These are phyloP conservation scores for Acromyrmex charruanus DNA, from an alignment of 1,140 invertebrate genomes.

Conservation along the genomic window DNA sequence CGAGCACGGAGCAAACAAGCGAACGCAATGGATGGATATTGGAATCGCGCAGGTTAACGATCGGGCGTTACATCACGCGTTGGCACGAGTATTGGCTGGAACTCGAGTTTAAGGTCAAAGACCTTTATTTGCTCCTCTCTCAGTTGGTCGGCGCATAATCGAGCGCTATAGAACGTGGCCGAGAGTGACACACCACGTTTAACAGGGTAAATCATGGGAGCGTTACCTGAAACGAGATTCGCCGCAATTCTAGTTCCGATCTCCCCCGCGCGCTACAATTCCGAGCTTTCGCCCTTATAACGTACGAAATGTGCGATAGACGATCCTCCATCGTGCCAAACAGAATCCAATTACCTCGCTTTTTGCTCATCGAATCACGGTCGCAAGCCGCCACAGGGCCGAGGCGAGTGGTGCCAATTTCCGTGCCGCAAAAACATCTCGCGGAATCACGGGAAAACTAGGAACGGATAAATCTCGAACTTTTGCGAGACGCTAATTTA, in stretches of 20 bases:
- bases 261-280: neutral
- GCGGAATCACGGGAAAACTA: neutral
- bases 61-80: conserved; percentile 50
- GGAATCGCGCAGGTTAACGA: conserved; percentile 49
- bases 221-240: conserved; percentile 24
- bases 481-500: neutral
- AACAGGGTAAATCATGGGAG: conserved; percentile 28
- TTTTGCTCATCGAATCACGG: conserved; percentile 46
- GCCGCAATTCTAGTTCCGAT: neutral
- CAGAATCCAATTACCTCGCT: conserved; percentile 54
- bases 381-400: neutral
- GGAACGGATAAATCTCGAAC: conserved; percentile 18
- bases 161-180: conserved; percentile 21
- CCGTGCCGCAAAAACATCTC: conserved; percentile 41
- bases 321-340: conserved; percentile 22
- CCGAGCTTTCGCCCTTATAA: conserved; percentile 9
- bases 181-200: neutral
- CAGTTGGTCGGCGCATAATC: conserved; percentile 6
- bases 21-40: conserved; percentile 20
- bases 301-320: conserved; percentile 14
- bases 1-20: conserved; percentile 33
- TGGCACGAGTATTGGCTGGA: neutral
- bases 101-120: conserved; percentile 61
- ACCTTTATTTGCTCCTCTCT: conserved; percentile 44
- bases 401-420: conserved; percentile 45